Evolutionary conservation across 1,140 invertebrate genomes (phyloP), one percentile per base, ranked within the genome.

Genomic region (Drosophila obscura): DNA sequence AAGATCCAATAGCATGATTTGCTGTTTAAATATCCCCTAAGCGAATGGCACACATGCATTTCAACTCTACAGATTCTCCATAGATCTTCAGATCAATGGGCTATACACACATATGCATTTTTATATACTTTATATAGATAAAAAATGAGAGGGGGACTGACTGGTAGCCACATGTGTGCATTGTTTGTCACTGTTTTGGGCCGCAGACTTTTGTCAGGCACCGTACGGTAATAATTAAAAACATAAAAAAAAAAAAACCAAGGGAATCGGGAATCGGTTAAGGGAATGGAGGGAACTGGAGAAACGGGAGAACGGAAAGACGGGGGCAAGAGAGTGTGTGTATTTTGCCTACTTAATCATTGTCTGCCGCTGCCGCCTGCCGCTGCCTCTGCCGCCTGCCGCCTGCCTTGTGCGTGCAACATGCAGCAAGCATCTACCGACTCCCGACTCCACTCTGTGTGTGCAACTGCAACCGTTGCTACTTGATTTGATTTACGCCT

Each of bases 401-500:
- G 0, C 1, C 35, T 13, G 35, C 4, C 35, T 13, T 83, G 78
- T 84, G 77, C 83, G 82, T 88, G 82, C 82, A 87, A 79, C 82
- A 88, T 87, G 82, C 82, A 78, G 79, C 77, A 71, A 48, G 62
- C 57, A 39, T 39, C 50, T 26, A 19, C 48, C 24, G 26, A 19
- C 31, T 63, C 48, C 44, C n/a, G 28, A 22, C 45, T 43, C 49
- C 44, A 26, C 26, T 48, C 19, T 45, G 57, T 4, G 26, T 50
- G 35, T 58, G 63, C 31, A 61, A 57, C 60, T 61, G 63, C 43
- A 66, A 67, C 49, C 63, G 77, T 75, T 82, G 79, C 80, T 82
- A 88, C 83, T 87, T 87, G 82, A 87, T 87, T 90, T 90, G 85
- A 88, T 88, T 88, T 88, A 88, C 83, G 83, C 83, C 83, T 88